Base-by-base conservation (phyloP, 1,140 invertebrate genomes). In the Lordiphosa collinella region DNA sequence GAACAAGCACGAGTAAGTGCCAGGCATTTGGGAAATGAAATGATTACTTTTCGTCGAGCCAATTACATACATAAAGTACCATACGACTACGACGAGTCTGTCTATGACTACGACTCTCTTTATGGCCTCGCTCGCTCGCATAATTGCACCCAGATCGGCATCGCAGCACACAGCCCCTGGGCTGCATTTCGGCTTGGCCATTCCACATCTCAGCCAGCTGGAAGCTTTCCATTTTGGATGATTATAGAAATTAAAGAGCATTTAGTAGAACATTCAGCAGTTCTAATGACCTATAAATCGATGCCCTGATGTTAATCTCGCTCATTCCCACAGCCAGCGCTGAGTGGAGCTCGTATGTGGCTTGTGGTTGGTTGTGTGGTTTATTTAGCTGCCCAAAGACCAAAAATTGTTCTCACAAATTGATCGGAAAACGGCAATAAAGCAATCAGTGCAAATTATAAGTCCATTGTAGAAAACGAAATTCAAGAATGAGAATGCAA, bases 241-340 rank as follows among this genome's bases (percentile, higher is more conserved):
- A 76, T 80, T 80, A 75, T 76, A 80, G 63, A 56, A 75, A 80
- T 80, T 70, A 63, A 76, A 67, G 29, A 62, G 48, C 61, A 54
- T 82, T 80, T 80, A 70, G 57, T 31, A 10, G 62, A 56, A 80
- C 25, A 71, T 35, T 67, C 51, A 71, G 58, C 50, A 60, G 74
- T 65, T 78, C 74, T 79, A 78, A 78, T 78, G 74, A 79, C 73
- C 74, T 56, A 71, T 48, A 78, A 78, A 78, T 74, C 37, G 52
- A 62, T 55, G 25, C 25, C 25, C 7, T 8, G 25, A 29, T 29
- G 25, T 6, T 29, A 29, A 29, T 29, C 25, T 29, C 25, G 6
- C 8, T 29, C 2, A 8, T 29, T 29, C 25, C 25, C 25, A 29
- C 25, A 29, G 34, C 37, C 38, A 44, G 36, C 13, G 4, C 13